A percentile compares a stretch with the other conserved stretches of the same genome.
Conservation (phyloP, 2,888 invertebrate species). For the Caenorhabditis plicata region DNA sequence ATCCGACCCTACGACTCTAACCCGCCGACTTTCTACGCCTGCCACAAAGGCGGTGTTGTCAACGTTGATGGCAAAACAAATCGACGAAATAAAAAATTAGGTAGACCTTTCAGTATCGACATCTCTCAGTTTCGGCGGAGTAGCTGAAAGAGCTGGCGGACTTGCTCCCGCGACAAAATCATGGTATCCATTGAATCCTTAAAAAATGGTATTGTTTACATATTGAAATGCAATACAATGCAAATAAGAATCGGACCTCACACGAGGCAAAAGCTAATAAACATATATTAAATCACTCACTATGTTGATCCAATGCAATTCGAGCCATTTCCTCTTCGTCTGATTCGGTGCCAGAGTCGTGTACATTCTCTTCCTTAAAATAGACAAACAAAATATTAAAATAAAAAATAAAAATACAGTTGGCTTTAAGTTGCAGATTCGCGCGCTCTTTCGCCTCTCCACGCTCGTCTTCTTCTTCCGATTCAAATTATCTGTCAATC, state of each 20-base stretch:
- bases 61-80: too few relatives aligned
- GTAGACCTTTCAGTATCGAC: constrained; percentile 14
- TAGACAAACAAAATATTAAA: too few relatives aligned
- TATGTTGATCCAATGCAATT: constrained; percentile 3
- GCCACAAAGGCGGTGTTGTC: too few relatives aligned
- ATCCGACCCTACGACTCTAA: too few relatives aligned
- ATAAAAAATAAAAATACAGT: too few relatives aligned
- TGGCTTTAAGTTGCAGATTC: constrained; percentile 27
- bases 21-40: too few relatives aligned
- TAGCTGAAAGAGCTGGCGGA: constrained; percentile 3
- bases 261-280: background rate
- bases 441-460: constrained; percentile 29
- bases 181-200: too few relatives aligned
- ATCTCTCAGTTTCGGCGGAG: constrained; percentile 3
- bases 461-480: constrained; percentile 1
- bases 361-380: too few relatives aligned
- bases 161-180: background rate
- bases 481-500: background rate
- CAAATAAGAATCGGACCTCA: background rate
- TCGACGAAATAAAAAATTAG: too few relatives aligned
- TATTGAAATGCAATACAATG: too few relatives aligned
- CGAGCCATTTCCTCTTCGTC: constrained; percentile 40
- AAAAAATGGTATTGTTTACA: too few relatives aligned
- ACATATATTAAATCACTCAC: background rate
- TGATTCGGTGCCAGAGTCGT: constrained; percentile 50